Evolutionary conservation across 2,797 vertebrate genomes (phyloP).

Genomic region (Chaetodon trifasciatus): DNA sequence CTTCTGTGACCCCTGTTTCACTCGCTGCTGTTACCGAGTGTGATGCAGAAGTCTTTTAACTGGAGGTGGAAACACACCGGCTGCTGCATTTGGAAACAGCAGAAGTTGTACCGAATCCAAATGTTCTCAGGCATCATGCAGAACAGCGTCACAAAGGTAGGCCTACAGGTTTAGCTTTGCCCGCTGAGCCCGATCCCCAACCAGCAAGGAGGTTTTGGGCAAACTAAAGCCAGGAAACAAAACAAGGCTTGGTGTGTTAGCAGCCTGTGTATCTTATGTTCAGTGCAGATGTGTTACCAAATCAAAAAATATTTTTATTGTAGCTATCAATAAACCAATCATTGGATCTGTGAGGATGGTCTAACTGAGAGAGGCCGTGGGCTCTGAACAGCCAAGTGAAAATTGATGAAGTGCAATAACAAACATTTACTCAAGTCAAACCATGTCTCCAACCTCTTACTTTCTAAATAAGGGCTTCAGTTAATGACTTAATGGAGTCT

Average conservation of each 20-base stretch:
- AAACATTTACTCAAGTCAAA: neutral
- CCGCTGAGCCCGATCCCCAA: conserved; percentile 1
- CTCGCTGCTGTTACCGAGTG: conserved; percentile 64
- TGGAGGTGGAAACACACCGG: conserved; percentile 61
- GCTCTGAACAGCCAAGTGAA: neutral
- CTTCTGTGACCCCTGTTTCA: conserved; percentile 77
- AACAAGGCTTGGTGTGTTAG: neutral
- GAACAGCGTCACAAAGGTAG: conserved; percentile 33
- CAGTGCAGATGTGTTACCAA: too few relatives aligned
- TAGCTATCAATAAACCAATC: too few relatives aligned
- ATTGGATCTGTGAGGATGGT: too few relatives aligned
- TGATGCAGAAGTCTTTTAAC: conserved; percentile 77
- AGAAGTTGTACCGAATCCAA: conserved; percentile 42
- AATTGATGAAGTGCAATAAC: neutral
- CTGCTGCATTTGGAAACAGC: conserved; percentile 55
- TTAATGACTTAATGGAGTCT: neutral
- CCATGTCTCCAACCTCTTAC: neutral
- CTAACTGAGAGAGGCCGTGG: too few relatives aligned
- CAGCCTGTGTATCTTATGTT: neutral
- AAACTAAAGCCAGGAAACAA: neutral
- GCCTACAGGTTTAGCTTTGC: conserved; percentile 41
- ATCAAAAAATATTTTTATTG: too few relatives aligned
- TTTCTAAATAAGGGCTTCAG: neutral
- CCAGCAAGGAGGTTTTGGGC: neutral
- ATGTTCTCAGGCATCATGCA: conserved; percentile 52